Evolutionary conservation across 2,113 vertebrate species (phyloP).

Genomic region (Colius striatus): DNA sequence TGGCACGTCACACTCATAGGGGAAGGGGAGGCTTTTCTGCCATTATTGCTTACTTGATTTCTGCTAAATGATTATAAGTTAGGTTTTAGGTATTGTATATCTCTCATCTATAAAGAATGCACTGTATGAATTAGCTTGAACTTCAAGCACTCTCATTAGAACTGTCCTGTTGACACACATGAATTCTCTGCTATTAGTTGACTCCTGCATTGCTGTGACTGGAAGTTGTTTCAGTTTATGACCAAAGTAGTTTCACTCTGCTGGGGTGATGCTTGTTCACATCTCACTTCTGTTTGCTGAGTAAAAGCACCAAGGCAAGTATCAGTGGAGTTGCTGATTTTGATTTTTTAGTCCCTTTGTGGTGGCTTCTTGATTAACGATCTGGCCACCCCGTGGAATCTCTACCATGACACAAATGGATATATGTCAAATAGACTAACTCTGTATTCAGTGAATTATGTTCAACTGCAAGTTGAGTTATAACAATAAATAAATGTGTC

Average conservation of each 20-base stretch:
- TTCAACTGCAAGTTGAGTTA: neutral
- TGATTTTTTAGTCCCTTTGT: neutral
- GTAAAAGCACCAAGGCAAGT: neutral
- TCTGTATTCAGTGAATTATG: neutral
- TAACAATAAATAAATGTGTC: neutral
- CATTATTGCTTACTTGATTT: neutral
- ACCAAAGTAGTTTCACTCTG: neutral
- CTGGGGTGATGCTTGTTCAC: neutral
- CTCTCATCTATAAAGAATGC: neutral
- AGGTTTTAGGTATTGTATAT: neutral
- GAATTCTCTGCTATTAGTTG: neutral
- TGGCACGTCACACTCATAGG: fast-evolving
- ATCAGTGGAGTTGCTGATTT: neutral
- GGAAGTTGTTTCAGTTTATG: neutral
- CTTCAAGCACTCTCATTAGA: neutral
- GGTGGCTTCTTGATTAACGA: neutral
- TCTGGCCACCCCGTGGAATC: neutral
- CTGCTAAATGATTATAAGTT: neutral
- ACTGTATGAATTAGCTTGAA: neutral
- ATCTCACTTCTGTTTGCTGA: neutral
- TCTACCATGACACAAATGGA: neutral
- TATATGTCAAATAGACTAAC: neutral
- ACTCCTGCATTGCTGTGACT: neutral
- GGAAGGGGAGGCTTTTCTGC: neutral
- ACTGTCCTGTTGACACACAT: neutral